Base-by-base conservation (phyloP, 2,797 vertebrate genomes). In the Rhinichthys osculus region DNA sequence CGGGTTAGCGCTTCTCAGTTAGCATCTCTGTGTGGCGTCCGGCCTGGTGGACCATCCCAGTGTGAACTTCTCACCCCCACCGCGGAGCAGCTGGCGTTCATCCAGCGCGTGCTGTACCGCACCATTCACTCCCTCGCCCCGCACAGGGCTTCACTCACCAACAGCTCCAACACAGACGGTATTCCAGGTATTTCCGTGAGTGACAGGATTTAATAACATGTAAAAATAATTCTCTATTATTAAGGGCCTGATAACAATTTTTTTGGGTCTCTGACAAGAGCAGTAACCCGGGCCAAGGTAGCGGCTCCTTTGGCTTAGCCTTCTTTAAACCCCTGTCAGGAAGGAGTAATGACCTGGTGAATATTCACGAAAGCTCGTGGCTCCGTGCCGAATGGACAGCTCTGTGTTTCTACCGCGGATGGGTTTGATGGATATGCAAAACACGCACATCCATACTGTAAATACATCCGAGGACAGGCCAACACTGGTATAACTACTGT, bases 131-230 rank as follows among this genome's bases (percentile, higher is more conserved):
- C 64, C 88, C 91, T 93, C 66, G 92, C 62, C 14, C 62, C 0
- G 2, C 14, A 7, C 62, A 87, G 86, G 87, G 87, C 90, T 90
- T 94, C 93, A 92, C 92, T 94, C 93, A 92, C 89, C 92, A 88
- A 89, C 66, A 87, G 89, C 85, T 87, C 89, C 86, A 87, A 57
- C 76, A 82, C 42, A 33, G 91, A 91, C 94, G 93, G 90, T 93
- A 95, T 95, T 92, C 90, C 92, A 91, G 93, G 94, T 93, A 95
- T 95, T 94, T 93, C 90, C 87, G 89, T 94, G 94, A 96, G 88
- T 94, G 95, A 95, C 94, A 94, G 93, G 90, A 83, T 94, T 94
- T 95, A 95, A 95, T 96, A 94, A 95, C 90, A 92, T 93, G 92
- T 91, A 88, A 87, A 93, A 93, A 93, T 93, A 93, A 93, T 93